Conservation (phyloP, 2,113 vertebrate genomes). For the Carassius gibelio region DNA sequence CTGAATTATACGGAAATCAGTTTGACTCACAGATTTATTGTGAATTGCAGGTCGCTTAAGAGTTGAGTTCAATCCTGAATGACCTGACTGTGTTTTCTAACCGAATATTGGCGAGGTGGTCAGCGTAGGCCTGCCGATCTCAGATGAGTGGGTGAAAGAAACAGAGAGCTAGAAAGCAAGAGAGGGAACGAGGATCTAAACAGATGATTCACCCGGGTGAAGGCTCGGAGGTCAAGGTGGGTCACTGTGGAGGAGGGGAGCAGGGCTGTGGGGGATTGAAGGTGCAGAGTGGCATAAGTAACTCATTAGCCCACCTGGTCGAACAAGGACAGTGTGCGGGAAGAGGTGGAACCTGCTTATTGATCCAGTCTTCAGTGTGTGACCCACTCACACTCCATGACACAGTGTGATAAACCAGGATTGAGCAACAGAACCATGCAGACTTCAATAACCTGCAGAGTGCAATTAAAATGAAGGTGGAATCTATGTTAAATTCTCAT, state of each 20-base stretch:
- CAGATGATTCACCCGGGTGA: slow-evolving; percentile 65
- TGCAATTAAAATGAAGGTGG: background rate
- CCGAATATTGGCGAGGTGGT: background rate
- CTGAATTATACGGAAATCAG: background rate
- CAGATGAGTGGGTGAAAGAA: slow-evolving; percentile 15
- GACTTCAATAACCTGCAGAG: background rate
- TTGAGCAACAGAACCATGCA: slow-evolving; percentile 3
- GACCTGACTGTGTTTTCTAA: background rate
- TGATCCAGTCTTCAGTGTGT: slow-evolving; percentile 45
- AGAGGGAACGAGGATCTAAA: slow-evolving; percentile 45
- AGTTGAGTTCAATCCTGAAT: background rate
- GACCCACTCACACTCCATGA: slow-evolving; percentile 18
- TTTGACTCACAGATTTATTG: no score
- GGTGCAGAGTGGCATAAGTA: slow-evolving; percentile 68
- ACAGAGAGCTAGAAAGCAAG: background rate
- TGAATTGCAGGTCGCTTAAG: background rate
- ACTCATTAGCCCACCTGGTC: slow-evolving; percentile 75
- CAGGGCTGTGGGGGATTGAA: background rate
- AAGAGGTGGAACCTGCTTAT: slow-evolving; percentile 53
- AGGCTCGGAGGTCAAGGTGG: slow-evolving; percentile 61
- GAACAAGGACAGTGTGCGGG: slow-evolving; percentile 64
- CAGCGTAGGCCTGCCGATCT: no score
- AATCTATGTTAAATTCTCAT: background rate
- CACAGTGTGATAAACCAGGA: background rate
- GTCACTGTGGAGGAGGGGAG: slow-evolving; percentile 37